A percentile compares a stretch with the other conserved stretches of the same genome.
Conservation (phyloP, 2,888 invertebrate genomes). For the Synanthedon formicaeformis region DNA sequence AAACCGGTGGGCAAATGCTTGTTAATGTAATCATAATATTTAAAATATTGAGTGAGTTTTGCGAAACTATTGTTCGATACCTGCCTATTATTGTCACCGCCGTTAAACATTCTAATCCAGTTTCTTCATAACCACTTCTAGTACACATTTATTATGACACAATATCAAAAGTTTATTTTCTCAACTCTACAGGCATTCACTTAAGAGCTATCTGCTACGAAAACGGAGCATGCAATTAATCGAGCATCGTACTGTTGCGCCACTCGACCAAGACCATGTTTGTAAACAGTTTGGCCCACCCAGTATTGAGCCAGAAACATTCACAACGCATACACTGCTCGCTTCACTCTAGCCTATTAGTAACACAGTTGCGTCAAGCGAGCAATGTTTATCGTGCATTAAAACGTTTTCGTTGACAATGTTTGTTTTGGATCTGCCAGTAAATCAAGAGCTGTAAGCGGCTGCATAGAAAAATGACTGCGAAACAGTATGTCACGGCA, state of each 20-base stretch:
- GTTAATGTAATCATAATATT: too few relatives aligned
- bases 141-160: slow-evolving; percentile 15
- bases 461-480: slow-evolving; percentile 35
- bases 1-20: too few relatives aligned
- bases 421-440: slow-evolving; percentile 4
- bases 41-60: too few relatives aligned
- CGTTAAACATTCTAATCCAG: slow-evolving; percentile 3
- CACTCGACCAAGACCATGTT: slow-evolving; percentile 26
- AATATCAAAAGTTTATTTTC: slow-evolving; percentile 19
- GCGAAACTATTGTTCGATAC: neutral
- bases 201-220: slow-evolving; percentile 31
- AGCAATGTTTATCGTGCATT: slow-evolving; percentile 14
- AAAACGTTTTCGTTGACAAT: neutral
- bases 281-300: slow-evolving; percentile 12
- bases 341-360: neutral
- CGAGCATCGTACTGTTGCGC: slow-evolving; percentile 41
- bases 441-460: slow-evolving; percentile 9
- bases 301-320: slow-evolving; percentile 13
- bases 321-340: slow-evolving; percentile 15
- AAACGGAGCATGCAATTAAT: slow-evolving; percentile 49
- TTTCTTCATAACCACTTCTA: slow-evolving; percentile 12
- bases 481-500: slow-evolving; percentile 41
- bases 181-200: slow-evolving; percentile 20
- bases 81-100: neutral
- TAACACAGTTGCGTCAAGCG: slow-evolving; percentile 1